Evolutionary conservation across 2,113 vertebrate species (phyloP).

Genomic region (Embiotoca jacksoni): DNA sequence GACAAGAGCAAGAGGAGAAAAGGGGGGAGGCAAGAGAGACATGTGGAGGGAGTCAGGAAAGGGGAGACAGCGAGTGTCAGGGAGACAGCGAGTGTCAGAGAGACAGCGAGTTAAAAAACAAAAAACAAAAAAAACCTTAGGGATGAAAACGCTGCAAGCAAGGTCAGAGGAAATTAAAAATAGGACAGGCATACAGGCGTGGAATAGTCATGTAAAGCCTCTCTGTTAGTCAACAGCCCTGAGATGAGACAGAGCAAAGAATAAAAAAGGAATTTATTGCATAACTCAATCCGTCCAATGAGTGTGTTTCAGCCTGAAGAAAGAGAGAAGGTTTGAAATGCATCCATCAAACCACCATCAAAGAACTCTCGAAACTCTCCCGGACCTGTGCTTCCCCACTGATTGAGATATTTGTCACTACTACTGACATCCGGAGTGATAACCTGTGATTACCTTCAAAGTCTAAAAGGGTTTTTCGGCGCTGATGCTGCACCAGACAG

Average conservation of each 20-base stretch:
- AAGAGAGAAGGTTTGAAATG: not conserved
- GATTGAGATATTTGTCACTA: conserved; percentile 22
- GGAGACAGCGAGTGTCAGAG: conserved; percentile 7
- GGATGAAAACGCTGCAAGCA: conserved; percentile 37
- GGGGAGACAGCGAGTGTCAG: not conserved
- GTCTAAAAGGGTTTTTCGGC: conserved; percentile 30
- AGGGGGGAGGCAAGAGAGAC: not conserved
- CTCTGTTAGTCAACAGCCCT: conserved; percentile 25
- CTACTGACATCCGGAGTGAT: conserved; percentile 18
- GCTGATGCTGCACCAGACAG: conserved; percentile 8
- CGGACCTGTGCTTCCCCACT: conserved; percentile 9
- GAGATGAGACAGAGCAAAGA: conserved; percentile 28
- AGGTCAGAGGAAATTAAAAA: conserved; percentile 61
- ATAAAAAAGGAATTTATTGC: conserved; percentile 15
- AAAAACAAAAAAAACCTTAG: conserved; percentile 11
- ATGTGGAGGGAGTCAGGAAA: conserved; percentile 13
- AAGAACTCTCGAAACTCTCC: not conserved
- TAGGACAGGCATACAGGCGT: conserved; percentile 33
- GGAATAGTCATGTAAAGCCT: not conserved
- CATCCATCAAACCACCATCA: not conserved
- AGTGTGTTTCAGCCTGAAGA: not conserved
- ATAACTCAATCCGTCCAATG: conserved; percentile 3
- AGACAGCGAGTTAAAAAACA: conserved; percentile 9
- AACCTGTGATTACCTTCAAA: conserved; percentile 54
- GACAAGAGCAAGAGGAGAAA: not conserved